Evolutionary conservation across 2,888 invertebrate species (phyloP), one percentile per base, ranked within the genome.

Genomic region (Laothoe populi): DNA sequence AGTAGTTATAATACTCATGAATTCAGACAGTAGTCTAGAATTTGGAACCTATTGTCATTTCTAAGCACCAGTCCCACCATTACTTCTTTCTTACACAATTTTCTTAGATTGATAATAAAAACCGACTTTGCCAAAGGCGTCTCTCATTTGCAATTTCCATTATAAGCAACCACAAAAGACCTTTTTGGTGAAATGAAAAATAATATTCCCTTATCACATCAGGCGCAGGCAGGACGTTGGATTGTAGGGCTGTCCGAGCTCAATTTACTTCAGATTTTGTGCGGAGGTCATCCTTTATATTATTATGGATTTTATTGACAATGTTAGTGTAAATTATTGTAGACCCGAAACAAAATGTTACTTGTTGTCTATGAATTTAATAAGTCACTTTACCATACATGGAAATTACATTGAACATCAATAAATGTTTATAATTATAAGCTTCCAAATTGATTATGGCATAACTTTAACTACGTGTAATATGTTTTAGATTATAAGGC

Each of bases 151-250:
- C 24, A 31, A 53, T 35, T 35, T 31, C 64, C 67, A 67, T 60
- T 63, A 60, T 57, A 65, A 68, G 61, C 61, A 59, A 53, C 42
- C 59, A 45, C 59, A 45, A 59, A 59, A 35, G 48, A 63, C 63
- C 64, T 63, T 64, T 35, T 62, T 62, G 40, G 64, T 59, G 31
- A 31, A 26, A 26, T 61, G 19, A 63, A 62, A 68, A 68, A 65
- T 64, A 65, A 64, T 64, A 35, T 66, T 38, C 59, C 61, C 65
- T 70, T 72, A 74, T 74, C 74, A 71, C 59, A 64, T 61, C 42
- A 60, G 46, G 63, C 65, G 45, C 74, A 72, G 68, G 57, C 73
- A 35, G 53, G 21, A 53, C n/a, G n/a, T n/a, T 13, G 7, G 16
- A 49, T 31, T 16, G 49, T n/a, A n/a, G 49, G 26, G 16, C 16